Base-by-base conservation (phyloP, 2,113 vertebrate genomes). In the Narcine bancroftii region DNA sequence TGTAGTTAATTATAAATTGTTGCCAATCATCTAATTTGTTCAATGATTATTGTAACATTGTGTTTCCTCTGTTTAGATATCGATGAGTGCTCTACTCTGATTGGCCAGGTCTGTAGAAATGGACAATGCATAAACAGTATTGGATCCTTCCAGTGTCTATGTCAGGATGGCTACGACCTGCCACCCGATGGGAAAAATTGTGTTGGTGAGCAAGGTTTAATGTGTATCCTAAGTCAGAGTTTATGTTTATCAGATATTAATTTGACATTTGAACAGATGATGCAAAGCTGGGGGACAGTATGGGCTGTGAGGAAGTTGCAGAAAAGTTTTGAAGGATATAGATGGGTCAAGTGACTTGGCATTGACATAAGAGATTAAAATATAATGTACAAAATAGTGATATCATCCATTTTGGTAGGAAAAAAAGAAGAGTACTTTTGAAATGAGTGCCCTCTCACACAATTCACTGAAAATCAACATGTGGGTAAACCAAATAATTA, bases 81-180 rank as follows among this genome's bases (percentile, higher is more conserved):
- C 56, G 97, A 99, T 0, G 98, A 99, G 94, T 99, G 98, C 93
- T 96, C 94, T 6, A 95, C 97, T 26, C 96, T 97, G 89, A 94
- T 95, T 72, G 97, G 98, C 21, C 98, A 98, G 94, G 97, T 99
- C 63, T 99, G 98, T 94, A 96, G 95, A 26, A 97, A 97, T 0
- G 98, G 97, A 2, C 97, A 97, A 93, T 99, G 98, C 92, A 96
- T 98, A 95, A 99, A 99, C 94, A 97, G 95, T 65, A 93, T 97
- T 0, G 98, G 98, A 15, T 98, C 97, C 93, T 99, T 99, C 96
- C 96, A 96, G 94, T 99, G 98, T 94, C 94, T 98, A 79, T 99
- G 98, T 94, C 95, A 96, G 29, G 97, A 98, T n/a, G 98, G 98
- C 15, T 99, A 98, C 1, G 97, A 98, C 93, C 96, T 97, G 66